These are phyloP conservation scores for Trissoscelio sp. DNA, from an alignment of 2,888 invertebrate species.

Conservation along the genomic window DNA sequence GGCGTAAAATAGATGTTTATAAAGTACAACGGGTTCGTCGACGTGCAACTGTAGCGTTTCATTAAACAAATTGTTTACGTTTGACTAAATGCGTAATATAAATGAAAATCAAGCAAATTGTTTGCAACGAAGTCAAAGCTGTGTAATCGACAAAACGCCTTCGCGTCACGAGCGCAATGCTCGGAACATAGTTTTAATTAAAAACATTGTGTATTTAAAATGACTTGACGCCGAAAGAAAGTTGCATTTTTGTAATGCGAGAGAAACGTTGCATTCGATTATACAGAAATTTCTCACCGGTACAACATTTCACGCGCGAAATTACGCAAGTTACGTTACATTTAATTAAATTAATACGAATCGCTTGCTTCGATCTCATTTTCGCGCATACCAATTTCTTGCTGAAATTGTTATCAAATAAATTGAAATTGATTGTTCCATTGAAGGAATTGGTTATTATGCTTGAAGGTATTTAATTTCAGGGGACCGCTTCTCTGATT, in stretches of 20 bases:
- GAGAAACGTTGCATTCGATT: background rate
- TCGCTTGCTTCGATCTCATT: background rate
- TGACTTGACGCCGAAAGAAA: background rate
- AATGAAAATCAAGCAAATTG: conserved; percentile 34
- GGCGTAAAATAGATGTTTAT: conserved; percentile 51
- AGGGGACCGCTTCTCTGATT: background rate
- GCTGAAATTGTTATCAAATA: background rate
- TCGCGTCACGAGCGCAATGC: background rate
- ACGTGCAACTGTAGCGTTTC: conserved; percentile 26
- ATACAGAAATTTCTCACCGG: too few species aligned
- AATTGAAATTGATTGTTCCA: background rate
- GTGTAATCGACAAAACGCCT: conserved; percentile 10
- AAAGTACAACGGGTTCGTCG: conserved; percentile 22
- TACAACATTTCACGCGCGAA: too few species aligned
- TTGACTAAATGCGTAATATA: conserved; percentile 27
- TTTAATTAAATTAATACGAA: conserved; percentile 7
- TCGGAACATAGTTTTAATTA: background rate
- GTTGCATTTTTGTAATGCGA: too few species aligned
- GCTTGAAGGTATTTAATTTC: background rate
- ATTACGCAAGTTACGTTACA: too few species aligned
- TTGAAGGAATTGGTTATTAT: background rate
- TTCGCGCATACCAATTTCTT: background rate
- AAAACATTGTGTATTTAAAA: background rate
- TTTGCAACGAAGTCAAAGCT: conserved; percentile 19
- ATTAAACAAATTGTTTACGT: conserved; percentile 52